Evolutionary conservation across 2,888 invertebrate genomes (phyloP).

Genomic region (Cataglyphis cursor): DNA sequence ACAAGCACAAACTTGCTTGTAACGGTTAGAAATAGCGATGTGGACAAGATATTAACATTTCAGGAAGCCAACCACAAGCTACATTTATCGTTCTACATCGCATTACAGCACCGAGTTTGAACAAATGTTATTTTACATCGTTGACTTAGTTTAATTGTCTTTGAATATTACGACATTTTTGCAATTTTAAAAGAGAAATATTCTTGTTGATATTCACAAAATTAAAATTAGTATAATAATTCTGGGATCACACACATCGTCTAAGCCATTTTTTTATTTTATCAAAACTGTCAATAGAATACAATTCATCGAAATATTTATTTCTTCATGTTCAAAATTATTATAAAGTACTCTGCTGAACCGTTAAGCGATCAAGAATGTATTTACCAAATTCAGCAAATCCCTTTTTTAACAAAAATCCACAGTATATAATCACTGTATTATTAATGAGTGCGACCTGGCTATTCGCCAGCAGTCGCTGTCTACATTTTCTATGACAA

Average conservation of each 20-base stretch:
- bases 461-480: conserved; percentile 38
- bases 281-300: not conserved
- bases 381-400: conserved; percentile 49
- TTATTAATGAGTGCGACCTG: conserved; percentile 47
- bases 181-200: not conserved
- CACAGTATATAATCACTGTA: conserved; percentile 48
- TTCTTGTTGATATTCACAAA: not conserved
- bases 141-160: conserved; percentile 23
- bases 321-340: not conserved
- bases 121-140: conserved; percentile 30
- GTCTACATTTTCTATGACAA: conserved; percentile 35
- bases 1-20: not conserved
- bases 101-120: conserved; percentile 41
- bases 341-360: not conserved
- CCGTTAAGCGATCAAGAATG: conserved; percentile 14
- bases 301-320: not conserved
- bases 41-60: conserved; percentile 61
- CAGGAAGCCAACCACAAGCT: conserved; percentile 47
- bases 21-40: not conserved
- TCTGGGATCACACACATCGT: not conserved
- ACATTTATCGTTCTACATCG: conserved; percentile 73
- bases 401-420: conserved; percentile 29
- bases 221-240: conserved; percentile 17
- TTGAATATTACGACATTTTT: conserved; percentile 6
- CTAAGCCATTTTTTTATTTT: conserved; percentile 3